phyloP scores from a whole-genome alignment of 2,888 invertebrate species.

The Neocrepidodera transversa region DNA sequence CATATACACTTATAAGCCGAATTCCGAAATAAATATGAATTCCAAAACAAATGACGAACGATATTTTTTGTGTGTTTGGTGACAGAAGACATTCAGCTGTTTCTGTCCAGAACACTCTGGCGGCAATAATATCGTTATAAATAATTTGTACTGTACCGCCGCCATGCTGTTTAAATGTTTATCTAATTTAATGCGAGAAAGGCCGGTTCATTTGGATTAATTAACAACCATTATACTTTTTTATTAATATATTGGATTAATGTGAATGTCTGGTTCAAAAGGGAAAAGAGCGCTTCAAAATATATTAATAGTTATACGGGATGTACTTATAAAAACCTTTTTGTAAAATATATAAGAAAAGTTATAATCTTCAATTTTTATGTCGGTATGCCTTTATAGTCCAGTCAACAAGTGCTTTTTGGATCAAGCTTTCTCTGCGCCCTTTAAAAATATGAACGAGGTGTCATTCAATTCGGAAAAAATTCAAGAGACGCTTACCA shows the following conservation, averaged over 20 bases:
- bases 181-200: slow-evolving; percentile 21
- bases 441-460: too few species aligned
- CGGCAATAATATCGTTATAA: slow-evolving; percentile 18
- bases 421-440: too few species aligned
- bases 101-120: slow-evolving; percentile 15
- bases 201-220: slow-evolving; percentile 15
- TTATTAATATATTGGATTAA: not conserved
- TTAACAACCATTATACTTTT: slow-evolving; percentile 16
- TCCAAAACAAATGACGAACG: slow-evolving; percentile 8
- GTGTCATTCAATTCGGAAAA: too few species aligned
- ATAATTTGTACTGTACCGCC: slow-evolving; percentile 1
- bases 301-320: too few species aligned
- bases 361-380: too few species aligned
- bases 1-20: slow-evolving; percentile 4
- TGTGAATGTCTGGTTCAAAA: too few species aligned
- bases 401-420: too few species aligned
- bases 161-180: slow-evolving; percentile 12
- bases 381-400: too few species aligned
- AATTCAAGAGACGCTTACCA: too few species aligned
- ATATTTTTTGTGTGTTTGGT: slow-evolving; percentile 7
- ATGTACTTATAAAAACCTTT: too few species aligned
- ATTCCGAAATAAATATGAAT: slow-evolving; percentile 11
- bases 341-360: too few species aligned
- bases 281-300: too few species aligned
- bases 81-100: slow-evolving; percentile 12